Evolutionary conservation across 1,140 invertebrate species (phyloP), one percentile per base, ranked within the genome.

Genomic region (Batillaria attramentaria): DNA sequence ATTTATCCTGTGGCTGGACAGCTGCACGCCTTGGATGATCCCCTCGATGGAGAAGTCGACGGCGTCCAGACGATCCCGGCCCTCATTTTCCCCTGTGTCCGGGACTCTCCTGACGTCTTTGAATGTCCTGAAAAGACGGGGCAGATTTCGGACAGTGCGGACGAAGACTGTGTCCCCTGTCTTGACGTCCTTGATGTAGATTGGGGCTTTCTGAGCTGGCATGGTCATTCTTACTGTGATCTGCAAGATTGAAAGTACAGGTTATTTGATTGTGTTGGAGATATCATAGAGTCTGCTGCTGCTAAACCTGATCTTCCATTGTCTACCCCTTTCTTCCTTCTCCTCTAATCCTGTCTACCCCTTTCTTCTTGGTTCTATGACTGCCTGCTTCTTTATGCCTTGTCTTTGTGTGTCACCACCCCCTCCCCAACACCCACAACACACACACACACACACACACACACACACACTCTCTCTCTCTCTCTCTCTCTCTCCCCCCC

Each of bases 1-100:
- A 57, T 75, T 60, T 18, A 75, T 75, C 28, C 57, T 60, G 73
- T 75, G 73, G 5, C 31, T 75, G 73, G 73, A 75, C 73, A 75
- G 57, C 73, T 75, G 73, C 5, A 75, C 73, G 37, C 73, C 73
- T 50, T 75, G 54, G 20, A 75, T 39, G 54, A 75, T 75, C 18
- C 73, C 73, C 18, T 75, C 37, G 33, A 75, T 54, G 18, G 33
- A 41, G 37, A 75, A 75, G n/a, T n/a, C n/a, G 6, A 75, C 73
- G 0, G 57, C 73, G 73, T 75, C 73, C 3, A 5, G 24, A 24
- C 73, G 37, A 28, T 8, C 41, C 42, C 35, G 2, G 68, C 68
- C 68, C 42, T 43, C 68, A 0, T n/a, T 42, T n/a, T n/a, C n/a
- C n/a, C n/a, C n/a, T n/a, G n/a, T n/a, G 68, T 70, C 41, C 41